Evolutionary conservation across 2,888 invertebrate genomes (phyloP).

Genomic region (Nomada flava): DNA sequence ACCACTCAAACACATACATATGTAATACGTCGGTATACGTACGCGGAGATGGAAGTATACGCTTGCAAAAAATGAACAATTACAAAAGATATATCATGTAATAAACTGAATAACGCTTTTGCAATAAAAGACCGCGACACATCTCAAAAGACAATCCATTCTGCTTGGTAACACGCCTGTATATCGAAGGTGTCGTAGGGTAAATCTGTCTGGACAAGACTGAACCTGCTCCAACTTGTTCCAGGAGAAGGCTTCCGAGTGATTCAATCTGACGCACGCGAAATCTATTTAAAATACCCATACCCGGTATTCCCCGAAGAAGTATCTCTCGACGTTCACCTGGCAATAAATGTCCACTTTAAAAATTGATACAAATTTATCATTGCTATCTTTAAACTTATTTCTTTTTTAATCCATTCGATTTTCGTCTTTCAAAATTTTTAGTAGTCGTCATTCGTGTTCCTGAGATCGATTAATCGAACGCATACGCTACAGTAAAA

Average conservation of each 20-base stretch:
- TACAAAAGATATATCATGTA: neutral
- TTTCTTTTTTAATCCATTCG: neutral
- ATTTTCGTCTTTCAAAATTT: neutral
- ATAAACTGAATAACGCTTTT: neutral
- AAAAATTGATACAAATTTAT: neutral
- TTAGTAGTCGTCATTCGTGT: neutral
- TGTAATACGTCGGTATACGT: neutral
- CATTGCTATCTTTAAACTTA: neutral
- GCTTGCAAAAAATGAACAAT: neutral
- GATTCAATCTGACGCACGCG: constrained; percentile 15
- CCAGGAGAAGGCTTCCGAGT: neutral
- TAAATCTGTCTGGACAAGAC: constrained; percentile 8
- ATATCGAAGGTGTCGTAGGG: constrained; percentile 24
- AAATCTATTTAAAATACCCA: constrained; percentile 10
- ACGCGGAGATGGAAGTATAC: neutral
- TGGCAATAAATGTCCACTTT: neutral
- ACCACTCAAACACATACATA: no score
- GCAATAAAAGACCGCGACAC: neutral
- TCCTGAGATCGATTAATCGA: neutral
- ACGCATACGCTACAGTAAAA: no score
- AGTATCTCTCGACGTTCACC: neutral
- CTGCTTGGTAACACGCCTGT: constrained; percentile 22
- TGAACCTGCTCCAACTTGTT: constrained; percentile 50
- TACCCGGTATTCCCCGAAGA: neutral
- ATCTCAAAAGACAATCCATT: constrained; percentile 19